Percentiles rank a stretch among this genome's conserved stretches.
phyloP scores from a whole-genome alignment of 2,888 invertebrate species.

The Rhopalosiphum nymphaeae region DNA sequence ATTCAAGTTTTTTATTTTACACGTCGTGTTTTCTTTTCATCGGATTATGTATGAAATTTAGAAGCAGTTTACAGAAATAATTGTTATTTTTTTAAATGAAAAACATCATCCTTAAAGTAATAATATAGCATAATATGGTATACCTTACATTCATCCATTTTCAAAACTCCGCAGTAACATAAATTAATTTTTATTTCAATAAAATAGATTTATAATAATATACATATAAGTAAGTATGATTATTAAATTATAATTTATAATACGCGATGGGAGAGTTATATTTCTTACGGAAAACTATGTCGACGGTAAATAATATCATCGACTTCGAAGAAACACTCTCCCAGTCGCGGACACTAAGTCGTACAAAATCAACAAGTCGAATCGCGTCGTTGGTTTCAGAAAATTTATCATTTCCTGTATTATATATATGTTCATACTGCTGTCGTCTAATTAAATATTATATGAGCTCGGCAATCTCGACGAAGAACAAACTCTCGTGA shows the following conservation, averaged over 20 bases:
- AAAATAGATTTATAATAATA: neutral
- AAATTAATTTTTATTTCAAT: neutral
- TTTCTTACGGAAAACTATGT: neutral
- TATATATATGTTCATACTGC: neutral
- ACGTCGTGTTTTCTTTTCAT: neutral
- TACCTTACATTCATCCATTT: neutral
- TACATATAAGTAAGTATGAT: neutral
- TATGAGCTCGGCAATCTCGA: too few species aligned
- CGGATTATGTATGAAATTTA: neutral
- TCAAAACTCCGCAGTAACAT: neutral
- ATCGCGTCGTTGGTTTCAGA: neutral
- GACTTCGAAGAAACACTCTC: neutral
- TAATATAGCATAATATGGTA: neutral
- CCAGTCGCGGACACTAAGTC: neutral
- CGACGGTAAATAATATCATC: neutral
- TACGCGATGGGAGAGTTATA: neutral
- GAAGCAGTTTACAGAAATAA: neutral
- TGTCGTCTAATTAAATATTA: slow-evolving; percentile 33
- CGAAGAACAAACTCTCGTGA: slow-evolving; percentile 30
- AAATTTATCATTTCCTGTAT: neutral
- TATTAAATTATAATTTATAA: neutral
- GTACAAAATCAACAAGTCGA: slow-evolving; percentile 22
- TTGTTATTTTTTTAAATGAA: neutral
- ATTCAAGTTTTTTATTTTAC: neutral
- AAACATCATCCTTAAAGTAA: neutral